Percentiles rank a stretch among this genome's conserved stretches.
Evolutionary conservation across 1,140 invertebrate genomes (phyloP).

Genomic region (Lanistes nyassanus): DNA sequence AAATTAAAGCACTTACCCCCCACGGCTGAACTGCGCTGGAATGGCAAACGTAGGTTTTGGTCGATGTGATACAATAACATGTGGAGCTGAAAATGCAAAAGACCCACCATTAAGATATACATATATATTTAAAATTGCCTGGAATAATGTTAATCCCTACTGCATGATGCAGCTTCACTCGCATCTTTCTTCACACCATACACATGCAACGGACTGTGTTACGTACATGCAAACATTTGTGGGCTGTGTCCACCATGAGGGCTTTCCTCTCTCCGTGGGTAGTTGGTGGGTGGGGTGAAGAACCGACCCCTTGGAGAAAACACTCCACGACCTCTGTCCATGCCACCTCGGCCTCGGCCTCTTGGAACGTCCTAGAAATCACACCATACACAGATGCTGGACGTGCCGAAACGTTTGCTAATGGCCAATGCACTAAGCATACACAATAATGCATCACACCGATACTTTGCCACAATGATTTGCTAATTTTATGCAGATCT

Average conservation of each 20-base stretch:
- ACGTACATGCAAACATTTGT: constrained; percentile 2
- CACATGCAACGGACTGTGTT: not conserved
- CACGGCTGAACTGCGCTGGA: constrained; percentile 17
- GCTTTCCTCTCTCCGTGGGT: constrained; percentile 44
- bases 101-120: not conserved
- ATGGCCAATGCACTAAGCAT: too few relatives aligned
- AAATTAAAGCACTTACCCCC: constrained; percentile 5
- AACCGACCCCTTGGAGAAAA: constrained; percentile 54
- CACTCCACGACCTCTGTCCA: constrained; percentile 52
- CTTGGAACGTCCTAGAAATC: constrained; percentile 32
- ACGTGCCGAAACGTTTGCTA: too few relatives aligned
- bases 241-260: constrained; percentile 21
- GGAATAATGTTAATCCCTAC: not conserved
- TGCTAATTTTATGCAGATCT: too few relatives aligned
- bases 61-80: constrained; percentile 17
- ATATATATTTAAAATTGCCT: not conserved
- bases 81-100: constrained; percentile 16
- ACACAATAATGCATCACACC: not conserved
- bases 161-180: not conserved
- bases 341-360: constrained; percentile 44
- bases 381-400: constrained; percentile 1
- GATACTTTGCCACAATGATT: too few relatives aligned
- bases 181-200: not conserved
- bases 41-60: constrained; percentile 18
- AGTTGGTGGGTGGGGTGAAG: constrained; percentile 59